Conservation (phyloP, 2,888 invertebrate genomes). For the Epirrhoe alternata region DNA sequence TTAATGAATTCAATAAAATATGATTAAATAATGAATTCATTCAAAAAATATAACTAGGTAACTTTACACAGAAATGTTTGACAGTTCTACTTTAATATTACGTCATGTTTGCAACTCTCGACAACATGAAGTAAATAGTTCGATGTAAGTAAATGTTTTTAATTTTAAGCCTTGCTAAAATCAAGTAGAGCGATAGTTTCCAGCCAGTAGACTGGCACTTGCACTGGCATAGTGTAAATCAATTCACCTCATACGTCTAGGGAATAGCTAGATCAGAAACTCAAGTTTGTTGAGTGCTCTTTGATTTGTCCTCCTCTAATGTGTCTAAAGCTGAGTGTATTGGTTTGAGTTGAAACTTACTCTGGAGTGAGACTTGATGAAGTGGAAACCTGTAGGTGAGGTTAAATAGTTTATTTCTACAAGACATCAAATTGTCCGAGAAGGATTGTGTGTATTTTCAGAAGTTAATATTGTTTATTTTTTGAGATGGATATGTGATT, state of each 20-base stretch:
- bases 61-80: too few relatives aligned
- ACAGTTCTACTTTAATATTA: too few relatives aligned
- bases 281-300: constrained; percentile 59
- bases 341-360: constrained; percentile 32
- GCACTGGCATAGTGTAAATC: constrained; percentile 45
- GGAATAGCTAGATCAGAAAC: constrained; percentile 58
- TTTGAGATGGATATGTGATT: too few relatives aligned
- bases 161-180: too few relatives aligned
- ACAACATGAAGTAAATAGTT: too few relatives aligned
- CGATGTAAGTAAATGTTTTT: too few relatives aligned
- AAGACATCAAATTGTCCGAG: background rate
- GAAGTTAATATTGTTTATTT: too few relatives aligned
- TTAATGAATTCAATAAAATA: too few relatives aligned
- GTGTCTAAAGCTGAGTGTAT: constrained; percentile 43
- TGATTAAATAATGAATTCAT: too few relatives aligned
- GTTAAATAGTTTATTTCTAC: background rate
- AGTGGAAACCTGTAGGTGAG: constrained; percentile 9
- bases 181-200: too few relatives aligned
- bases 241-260: constrained; percentile 56
- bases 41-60: too few relatives aligned
- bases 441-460: background rate
- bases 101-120: too few relatives aligned
- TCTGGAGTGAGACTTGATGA: constrained; percentile 17
- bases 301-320: constrained; percentile 62
- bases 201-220: constrained; percentile 15